phyloP scores from a whole-genome alignment of 2,888 invertebrate genomes.

The Mylabris sibirica region DNA sequence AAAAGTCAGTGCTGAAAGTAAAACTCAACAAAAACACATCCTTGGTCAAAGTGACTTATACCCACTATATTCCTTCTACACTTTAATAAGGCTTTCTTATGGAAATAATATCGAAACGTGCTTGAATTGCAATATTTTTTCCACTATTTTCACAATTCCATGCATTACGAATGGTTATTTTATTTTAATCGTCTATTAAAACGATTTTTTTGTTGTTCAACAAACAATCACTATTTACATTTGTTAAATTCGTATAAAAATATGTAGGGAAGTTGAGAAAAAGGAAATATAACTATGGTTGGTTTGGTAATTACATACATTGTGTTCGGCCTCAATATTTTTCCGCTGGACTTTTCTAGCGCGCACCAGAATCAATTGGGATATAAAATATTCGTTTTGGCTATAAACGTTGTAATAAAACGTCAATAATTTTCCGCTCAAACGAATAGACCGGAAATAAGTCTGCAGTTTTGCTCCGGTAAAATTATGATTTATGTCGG shows the following conservation, averaged over 20 bases:
- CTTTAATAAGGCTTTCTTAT: conserved; percentile 26
- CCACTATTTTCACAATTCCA: no score
- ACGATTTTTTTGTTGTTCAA: neutral
- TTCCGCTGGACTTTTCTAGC: neutral
- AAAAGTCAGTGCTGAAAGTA: conserved; percentile 42
- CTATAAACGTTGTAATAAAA: conserved; percentile 42
- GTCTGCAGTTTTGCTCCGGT: conserved; percentile 37
- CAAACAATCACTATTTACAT: conserved; percentile 2
- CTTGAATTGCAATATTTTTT: conserved; percentile 13
- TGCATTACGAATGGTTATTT: conserved; percentile 10
- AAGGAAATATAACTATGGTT: neutral
- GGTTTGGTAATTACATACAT: neutral
- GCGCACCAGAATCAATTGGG: conserved; percentile 29
- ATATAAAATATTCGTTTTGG: conserved; percentile 35
- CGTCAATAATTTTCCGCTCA: conserved; percentile 43
- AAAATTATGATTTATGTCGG: conserved; percentile 40
- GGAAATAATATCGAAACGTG: conserved; percentile 32
- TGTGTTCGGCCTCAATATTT: neutral
- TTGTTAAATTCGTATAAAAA: neutral
- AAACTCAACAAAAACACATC: conserved; percentile 37
- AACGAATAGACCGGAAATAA: conserved; percentile 42
- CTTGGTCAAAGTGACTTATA: conserved; percentile 27
- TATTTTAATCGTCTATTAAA: conserved; percentile 18
- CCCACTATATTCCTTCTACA: conserved; percentile 24
- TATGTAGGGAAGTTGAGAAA: neutral